Conservation (phyloP, 2,888 invertebrate species). For the Diaperis boleti region DNA sequence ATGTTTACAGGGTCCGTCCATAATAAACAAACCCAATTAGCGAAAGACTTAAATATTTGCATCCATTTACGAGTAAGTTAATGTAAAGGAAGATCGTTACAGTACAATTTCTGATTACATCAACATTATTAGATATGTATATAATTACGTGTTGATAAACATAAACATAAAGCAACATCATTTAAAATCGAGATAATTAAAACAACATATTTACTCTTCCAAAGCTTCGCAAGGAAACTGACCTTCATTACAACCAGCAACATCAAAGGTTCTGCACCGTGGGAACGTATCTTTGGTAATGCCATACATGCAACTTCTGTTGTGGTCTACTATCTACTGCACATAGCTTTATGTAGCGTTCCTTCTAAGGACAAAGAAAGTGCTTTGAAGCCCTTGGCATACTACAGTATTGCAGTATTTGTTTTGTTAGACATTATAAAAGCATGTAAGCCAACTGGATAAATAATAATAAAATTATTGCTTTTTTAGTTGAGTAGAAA, state of each 20-base stretch:
- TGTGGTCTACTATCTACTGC: conserved; percentile 6
- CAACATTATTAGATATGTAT: too few relatives aligned
- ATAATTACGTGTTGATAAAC: too few relatives aligned
- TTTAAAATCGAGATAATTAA: too few relatives aligned
- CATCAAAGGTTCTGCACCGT: conserved; percentile 24
- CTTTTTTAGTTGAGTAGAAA: too few relatives aligned
- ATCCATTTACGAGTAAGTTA: background rate
- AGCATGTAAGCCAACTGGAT: too few relatives aligned
- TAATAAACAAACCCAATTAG: conserved; percentile 12
- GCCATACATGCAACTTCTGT: conserved; percentile 13
- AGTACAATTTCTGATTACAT: too few relatives aligned
- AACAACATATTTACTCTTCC: too few relatives aligned
- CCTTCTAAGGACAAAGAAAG: background rate
- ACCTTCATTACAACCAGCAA: conserved; percentile 16
- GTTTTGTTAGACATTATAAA: background rate
- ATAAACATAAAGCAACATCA: too few relatives aligned
- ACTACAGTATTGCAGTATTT: background rate
- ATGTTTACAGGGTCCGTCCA: too few relatives aligned
- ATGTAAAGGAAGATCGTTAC: too few relatives aligned
- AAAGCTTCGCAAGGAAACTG: background rate
- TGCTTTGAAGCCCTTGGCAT: conserved; percentile 15
- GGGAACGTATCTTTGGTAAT: conserved; percentile 20
- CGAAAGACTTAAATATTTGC: conserved; percentile 14
- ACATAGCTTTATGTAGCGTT: background rate
- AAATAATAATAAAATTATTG: too few relatives aligned